Evolutionary conservation across 2,797 vertebrate genomes (phyloP).

Genomic region (Malacoraja senta): DNA sequence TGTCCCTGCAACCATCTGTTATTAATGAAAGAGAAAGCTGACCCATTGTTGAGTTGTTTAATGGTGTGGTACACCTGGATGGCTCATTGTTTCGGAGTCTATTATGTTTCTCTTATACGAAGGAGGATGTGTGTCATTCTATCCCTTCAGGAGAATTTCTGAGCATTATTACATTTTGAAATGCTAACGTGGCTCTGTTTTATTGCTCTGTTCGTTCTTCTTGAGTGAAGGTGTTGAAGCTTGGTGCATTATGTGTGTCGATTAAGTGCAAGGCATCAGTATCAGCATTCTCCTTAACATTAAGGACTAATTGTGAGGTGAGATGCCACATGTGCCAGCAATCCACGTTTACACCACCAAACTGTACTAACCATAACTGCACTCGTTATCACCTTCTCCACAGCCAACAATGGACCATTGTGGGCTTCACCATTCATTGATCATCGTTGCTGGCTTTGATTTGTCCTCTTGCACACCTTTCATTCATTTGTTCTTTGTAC

Average conservation of each 20-base stretch:
- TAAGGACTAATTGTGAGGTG: not conserved
- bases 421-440: too few species aligned
- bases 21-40: not conserved
- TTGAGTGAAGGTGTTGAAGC: not conserved
- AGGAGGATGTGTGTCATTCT: not conserved
- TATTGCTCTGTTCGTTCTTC: not conserved
- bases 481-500: too few species aligned
- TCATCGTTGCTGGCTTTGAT: too few species aligned
- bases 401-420: too few species aligned
- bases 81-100: not conserved
- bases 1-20: constrained; percentile 10
- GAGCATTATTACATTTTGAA: not conserved
- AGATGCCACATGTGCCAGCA: not conserved
- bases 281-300: not conserved
- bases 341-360: not conserved
- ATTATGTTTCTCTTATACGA: not conserved
- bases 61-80: constrained; percentile 21
- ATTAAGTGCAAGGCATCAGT: not conserved
- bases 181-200: not conserved
- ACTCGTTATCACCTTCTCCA: too few species aligned
- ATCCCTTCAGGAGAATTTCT: not conserved
- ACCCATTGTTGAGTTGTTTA: not conserved
- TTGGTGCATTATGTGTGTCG: not conserved
- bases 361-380: not conserved
- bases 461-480: too few species aligned